Evolutionary conservation across 2,113 vertebrate species (phyloP).

Genomic region (Microtus richardsoni): DNA sequence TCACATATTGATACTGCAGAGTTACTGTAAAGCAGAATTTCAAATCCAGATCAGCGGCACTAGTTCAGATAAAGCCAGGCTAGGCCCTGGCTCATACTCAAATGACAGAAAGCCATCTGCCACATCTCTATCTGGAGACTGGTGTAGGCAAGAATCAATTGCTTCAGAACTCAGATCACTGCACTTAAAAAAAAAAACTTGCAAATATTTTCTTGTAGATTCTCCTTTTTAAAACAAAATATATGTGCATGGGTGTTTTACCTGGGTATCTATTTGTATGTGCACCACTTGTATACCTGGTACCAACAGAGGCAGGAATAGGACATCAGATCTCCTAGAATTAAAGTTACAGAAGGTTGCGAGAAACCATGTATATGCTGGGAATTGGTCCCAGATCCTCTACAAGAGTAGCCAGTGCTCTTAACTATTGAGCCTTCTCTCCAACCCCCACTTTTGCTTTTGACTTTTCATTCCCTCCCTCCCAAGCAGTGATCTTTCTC

Average conservation of each 20-base stretch:
- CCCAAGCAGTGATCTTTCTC: conserved; percentile 33
- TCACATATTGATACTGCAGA: not conserved
- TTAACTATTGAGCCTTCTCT: not conserved
- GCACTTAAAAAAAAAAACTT: not conserved
- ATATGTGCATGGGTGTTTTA: not conserved
- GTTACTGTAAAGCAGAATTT: not conserved
- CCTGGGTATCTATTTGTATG: not conserved
- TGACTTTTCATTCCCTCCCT: not conserved
- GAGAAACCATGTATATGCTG: not conserved
- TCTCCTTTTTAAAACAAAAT: not conserved
- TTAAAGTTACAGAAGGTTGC: not conserved
- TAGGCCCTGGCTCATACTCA: conserved; percentile 21
- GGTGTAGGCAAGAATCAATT: not conserved
- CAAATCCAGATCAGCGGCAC: conserved; percentile 16
- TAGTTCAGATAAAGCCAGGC: not conserved
- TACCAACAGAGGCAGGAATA: not conserved
- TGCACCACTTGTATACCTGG: not conserved
- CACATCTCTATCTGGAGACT: not conserved
- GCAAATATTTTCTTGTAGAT: not conserved
- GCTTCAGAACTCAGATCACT: not conserved
- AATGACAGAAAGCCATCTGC: conserved; percentile 9
- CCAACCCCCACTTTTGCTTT: not conserved
- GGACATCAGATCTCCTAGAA: not conserved
- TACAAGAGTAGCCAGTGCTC: not conserved
- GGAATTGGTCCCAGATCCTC: no score